Conservation (phyloP, 2,797 vertebrate genomes). For the Geotrypetes seraphini region DNA sequence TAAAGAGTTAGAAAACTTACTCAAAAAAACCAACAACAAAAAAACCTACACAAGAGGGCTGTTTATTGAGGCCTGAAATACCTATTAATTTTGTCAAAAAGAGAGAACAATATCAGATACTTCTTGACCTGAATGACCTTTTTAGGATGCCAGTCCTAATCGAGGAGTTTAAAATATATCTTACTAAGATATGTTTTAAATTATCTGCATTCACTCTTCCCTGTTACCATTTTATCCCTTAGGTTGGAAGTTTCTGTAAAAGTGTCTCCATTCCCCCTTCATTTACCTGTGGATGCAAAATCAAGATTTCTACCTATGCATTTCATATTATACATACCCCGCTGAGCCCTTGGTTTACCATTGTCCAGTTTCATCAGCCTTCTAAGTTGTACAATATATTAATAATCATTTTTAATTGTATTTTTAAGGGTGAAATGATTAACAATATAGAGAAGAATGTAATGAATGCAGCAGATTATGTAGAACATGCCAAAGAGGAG, state of each 20-base stretch:
- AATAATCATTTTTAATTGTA: slow-evolving; percentile 3
- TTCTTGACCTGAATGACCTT: no score
- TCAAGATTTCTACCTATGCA: not conserved
- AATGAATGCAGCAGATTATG: slow-evolving; percentile 75
- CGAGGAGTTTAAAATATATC: not conserved
- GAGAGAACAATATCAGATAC: no score
- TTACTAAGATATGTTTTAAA: not conserved
- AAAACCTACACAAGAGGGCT: no score
- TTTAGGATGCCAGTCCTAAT: not conserved
- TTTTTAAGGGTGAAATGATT: slow-evolving; percentile 82
- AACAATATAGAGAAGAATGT: slow-evolving; percentile 93
- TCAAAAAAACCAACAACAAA: no score
- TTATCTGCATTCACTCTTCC: accelerated
- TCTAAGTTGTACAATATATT: not conserved
- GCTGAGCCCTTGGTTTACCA: accelerated
- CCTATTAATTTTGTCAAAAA: no score
- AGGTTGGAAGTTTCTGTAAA: not conserved
- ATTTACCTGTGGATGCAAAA: not conserved
- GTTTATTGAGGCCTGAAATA: no score
- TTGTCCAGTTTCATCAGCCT: not conserved
- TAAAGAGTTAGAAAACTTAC: not conserved
- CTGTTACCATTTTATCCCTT: not conserved
- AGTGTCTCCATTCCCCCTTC: not conserved
- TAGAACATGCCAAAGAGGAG: slow-evolving; percentile 81
- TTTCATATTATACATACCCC: accelerated